Percentiles rank a stretch among this genome's conserved stretches.
These are phyloP conservation scores for Synanthedon tipuliformis DNA, from an alignment of 2,888 invertebrate species.

Conservation along the genomic window DNA sequence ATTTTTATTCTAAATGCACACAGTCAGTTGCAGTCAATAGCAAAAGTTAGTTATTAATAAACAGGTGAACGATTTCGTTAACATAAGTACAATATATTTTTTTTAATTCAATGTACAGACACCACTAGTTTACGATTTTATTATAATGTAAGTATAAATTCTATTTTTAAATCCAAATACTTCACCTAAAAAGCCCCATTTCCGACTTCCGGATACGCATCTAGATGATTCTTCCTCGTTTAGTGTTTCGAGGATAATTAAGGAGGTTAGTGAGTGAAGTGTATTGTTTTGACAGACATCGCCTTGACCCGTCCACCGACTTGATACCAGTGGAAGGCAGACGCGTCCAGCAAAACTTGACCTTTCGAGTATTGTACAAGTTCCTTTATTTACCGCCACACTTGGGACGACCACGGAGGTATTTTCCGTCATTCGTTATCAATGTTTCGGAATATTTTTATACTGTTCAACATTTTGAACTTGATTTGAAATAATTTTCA, in stretches of 20 bases:
- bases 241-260: constrained; percentile 8
- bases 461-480: background rate
- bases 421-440: constrained; percentile 13
- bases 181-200: constrained; percentile 6
- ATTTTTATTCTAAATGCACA: too few species aligned
- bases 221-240: constrained; percentile 20
- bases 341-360: constrained; percentile 30
- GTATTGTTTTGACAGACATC: constrained; percentile 27
- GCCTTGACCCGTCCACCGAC: constrained; percentile 40
- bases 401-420: constrained; percentile 11
- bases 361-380: constrained; percentile 29
- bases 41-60: too few species aligned
- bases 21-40: too few species aligned
- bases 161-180: too few species aligned
- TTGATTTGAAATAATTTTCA: background rate
- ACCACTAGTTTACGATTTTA: too few species aligned
- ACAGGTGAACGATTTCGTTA: too few species aligned
- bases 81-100: too few species aligned
- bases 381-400: constrained; percentile 41
- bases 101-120: too few species aligned
- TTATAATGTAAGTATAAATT: too few species aligned
- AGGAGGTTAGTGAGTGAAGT: constrained; percentile 8
- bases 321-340: constrained; percentile 14
- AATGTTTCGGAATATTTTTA: background rate
- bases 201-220: constrained; percentile 35